Conservation (phyloP, 1,140 invertebrate species). For the Forficula auricularia region DNA sequence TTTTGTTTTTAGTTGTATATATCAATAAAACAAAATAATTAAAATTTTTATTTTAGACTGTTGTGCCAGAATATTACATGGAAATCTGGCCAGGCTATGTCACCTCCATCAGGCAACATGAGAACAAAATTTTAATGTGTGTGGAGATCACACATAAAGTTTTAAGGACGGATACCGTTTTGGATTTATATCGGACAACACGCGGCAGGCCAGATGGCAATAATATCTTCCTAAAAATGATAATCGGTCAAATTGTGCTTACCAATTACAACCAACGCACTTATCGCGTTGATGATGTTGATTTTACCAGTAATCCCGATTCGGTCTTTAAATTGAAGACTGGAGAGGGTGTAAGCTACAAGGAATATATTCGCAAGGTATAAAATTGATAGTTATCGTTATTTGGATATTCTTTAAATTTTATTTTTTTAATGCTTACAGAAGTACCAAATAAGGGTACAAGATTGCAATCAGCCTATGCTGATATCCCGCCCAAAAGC, state of each 20-base stretch:
- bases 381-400: neutral
- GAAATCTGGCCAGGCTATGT: no score
- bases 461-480: slow-evolving; percentile 38
- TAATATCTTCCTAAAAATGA: no score
- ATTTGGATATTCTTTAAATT: neutral
- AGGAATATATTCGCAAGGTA: slow-evolving; percentile 59
- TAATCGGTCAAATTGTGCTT: slow-evolving; percentile 2
- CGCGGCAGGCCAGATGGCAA: no score
- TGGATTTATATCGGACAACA: no score
- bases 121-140: no score
- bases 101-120: no score
- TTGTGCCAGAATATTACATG: no score
- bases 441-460: slow-evolving; percentile 43
- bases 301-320: slow-evolving; percentile 46
- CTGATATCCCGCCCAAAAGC: slow-evolving; percentile 38
- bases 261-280: slow-evolving; percentile 50
- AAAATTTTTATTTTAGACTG: no score
- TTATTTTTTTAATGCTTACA: slow-evolving; percentile 19
- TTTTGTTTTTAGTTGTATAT: no score
- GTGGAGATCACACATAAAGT: no score
- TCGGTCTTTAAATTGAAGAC: slow-evolving; percentile 44
- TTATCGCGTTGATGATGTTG: slow-evolving; percentile 64
- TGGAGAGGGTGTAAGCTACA: slow-evolving; percentile 39
- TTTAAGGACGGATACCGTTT: no score
- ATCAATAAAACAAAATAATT: no score